Base-by-base conservation (phyloP, 1,140 invertebrate genomes). In the Zaprionus ornatus region DNA sequence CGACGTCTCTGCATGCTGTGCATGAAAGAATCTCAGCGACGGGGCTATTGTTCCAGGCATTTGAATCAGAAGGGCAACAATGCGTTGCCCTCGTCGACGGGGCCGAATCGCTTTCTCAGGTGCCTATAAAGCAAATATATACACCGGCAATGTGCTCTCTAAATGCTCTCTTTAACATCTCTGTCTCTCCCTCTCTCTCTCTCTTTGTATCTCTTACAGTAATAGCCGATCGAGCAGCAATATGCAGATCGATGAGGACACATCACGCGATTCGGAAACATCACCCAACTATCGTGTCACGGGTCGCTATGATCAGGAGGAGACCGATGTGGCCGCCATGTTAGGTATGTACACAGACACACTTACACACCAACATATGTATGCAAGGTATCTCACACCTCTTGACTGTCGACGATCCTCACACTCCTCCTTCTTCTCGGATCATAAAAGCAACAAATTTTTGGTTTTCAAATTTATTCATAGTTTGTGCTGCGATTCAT, bases 241-340 rank as follows among this genome's bases (percentile, higher is more conserved):
- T 72, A 94, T 94, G 67, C 95, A 96, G 74, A 97, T 97, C 90
- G 97, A 97, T 77, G 97, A 98, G 93, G 97, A 98, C 87, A 97
- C 97, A 19, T 98, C 97, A 1, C 94, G 97, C 76, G 97, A 98
- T 93, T 97, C 97, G 0, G 96, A 98, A 92, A 97, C 94, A 29
- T 98, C 97, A 67, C 97, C 97, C 10, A 97, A 96, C 94, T 95
- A 95, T 91, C 94, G 96, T 82, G 95, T 90, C 69, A 94, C 96
- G 21, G 96, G 96, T 19, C 93, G 96, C 66, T 97, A 97, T 93
- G 97, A 98, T 93, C 96, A 97, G 83, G 98, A 99, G 91, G 98
- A 99, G 94, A 98, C 97, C 7, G 98, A 99, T 94, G 98, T 97
- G 68, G 98, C 98, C 40, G 98, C 98, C 93, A 98, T 99, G 97